These are phyloP conservation scores for Montipora efflorescens DNA, from an alignment of 64 coral and sea anemone genomes.

Conservation along the genomic window DNA sequence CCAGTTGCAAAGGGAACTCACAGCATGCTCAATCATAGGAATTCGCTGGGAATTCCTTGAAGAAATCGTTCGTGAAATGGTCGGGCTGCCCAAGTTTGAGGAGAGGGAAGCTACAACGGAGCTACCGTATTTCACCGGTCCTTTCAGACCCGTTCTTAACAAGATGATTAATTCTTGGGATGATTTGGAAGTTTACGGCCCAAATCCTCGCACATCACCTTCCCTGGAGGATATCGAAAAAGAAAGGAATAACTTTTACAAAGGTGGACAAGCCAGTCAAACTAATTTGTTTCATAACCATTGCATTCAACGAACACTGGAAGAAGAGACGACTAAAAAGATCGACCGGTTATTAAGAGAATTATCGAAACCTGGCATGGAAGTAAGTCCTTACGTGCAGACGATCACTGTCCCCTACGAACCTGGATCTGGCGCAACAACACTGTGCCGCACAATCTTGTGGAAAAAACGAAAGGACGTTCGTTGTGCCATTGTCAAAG, in stretches of 20 bases:
- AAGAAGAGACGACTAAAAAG: constrained; percentile 14
- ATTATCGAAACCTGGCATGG: constrained; percentile 6
- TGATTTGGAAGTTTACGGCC: constrained; percentile 68
- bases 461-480: constrained; percentile 47
- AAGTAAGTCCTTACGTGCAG: constrained; percentile 3
- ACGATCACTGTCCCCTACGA: constrained; percentile 58
- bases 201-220: constrained; percentile 51
- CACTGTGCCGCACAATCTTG: constrained; percentile 56
- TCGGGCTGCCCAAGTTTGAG: constrained; percentile 53
- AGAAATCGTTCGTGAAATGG: constrained; percentile 60
- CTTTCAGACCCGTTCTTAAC: constrained; percentile 46
- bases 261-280: constrained; percentile 56
- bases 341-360: constrained; percentile 2
- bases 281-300: constrained; percentile 57
- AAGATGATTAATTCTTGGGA: constrained; percentile 66
- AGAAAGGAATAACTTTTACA: constrained; percentile 57
- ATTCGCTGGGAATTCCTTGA: constrained; percentile 41
- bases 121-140: constrained; percentile 44
- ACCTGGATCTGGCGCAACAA: constrained; percentile 70
- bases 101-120: constrained; percentile 56
- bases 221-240: constrained; percentile 42
- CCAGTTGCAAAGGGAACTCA: constrained; percentile 26
- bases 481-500: constrained; percentile 67
- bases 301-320: constrained; percentile 22
- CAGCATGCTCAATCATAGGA: constrained; percentile 31